Evolutionary conservation across 1,140 invertebrate genomes (phyloP), one percentile per base, ranked within the genome.

Genomic region (Brachionus plicatilis): DNA sequence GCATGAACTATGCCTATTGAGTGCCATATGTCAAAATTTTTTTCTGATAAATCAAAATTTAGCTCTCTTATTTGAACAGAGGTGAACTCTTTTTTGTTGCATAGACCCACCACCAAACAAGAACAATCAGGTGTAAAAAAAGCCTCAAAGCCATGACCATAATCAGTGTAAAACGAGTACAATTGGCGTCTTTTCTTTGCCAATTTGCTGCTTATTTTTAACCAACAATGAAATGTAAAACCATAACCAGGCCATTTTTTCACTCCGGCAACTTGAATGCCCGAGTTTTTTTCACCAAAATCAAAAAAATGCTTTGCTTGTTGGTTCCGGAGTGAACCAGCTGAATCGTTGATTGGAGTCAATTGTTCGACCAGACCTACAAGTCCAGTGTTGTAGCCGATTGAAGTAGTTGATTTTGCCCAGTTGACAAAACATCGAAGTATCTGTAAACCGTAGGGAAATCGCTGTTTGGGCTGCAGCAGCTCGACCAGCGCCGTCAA

Each of bases 101-200:
- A 87, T 17, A 92, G 90, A 33, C 90, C 91, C 24, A 93, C 90
- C 17, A 92, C 90, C 24, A 93, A 87, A 75, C 89, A 89, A 4
- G 91, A 91, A 83, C 86, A 86, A 84, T 91, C 90, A 14, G 90
- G 87, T 24, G 91, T 91, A 33, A 93, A 89, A 85, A 92, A 93
- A 2, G 91, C 90, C 87, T 93, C 92, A 84, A 92, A 91, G 8
- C 92, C 92, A 86, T 89, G 88, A 7, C 91, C 91, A 80, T 88
- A 87, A 85, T 87, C 90, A 11, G 91, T 91, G n/a, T 90, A 87
- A 85, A 93, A 89, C 33, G 82, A 83, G 53, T 83, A 83, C 5
- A 83, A 53, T 72, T 83, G 82, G 45, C 82, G 82, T 45, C 82
- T 37, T 37, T 47, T 68, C 47, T 83, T 68, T 27, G 20, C 60